A percentile compares a stretch with the other conserved stretches of the same genome.
These are phyloP conservation scores for Parazoanthus swiftii DNA, from an alignment of 92 coral and sea anemone species.

Conservation along the genomic window DNA sequence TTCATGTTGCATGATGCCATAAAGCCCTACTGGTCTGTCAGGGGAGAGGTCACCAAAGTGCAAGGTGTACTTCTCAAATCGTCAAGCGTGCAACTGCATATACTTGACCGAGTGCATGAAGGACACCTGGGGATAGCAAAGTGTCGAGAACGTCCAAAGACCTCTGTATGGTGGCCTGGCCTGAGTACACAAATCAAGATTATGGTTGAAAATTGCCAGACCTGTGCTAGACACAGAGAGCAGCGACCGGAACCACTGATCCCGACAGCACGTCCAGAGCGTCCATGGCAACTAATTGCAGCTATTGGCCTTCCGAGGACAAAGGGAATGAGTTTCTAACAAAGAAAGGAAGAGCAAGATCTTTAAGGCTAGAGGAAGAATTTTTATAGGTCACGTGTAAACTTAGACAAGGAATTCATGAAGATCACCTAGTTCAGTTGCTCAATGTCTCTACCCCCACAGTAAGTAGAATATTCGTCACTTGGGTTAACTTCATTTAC, in stretches of 20 bases:
- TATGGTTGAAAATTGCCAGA: conserved; percentile 5
- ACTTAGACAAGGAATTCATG: conserved; percentile 52
- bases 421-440: conserved; percentile 54
- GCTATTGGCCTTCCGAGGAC: conserved; percentile 25
- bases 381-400: conserved; percentile 47
- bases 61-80: conserved; percentile 16
- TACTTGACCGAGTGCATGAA: conserved; percentile 13
- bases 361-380: conserved; percentile 50
- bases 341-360: conserved; percentile 46
- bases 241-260: no score
- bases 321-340: no score
- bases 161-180: conserved; percentile 36
- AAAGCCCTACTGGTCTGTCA: conserved; percentile 33
- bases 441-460: conserved; percentile 53
- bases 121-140: conserved; percentile 11
- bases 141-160: not conserved
- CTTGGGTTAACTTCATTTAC: conserved; percentile 63
- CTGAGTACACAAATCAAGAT: conserved; percentile 3
- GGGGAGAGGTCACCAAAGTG: conserved; percentile 24
- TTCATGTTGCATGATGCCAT: conserved; percentile 31
- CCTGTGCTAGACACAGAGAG: not conserved
- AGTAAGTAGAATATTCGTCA: conserved; percentile 43
- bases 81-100: conserved; percentile 7
- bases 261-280: no score
- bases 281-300: no score